These are phyloP conservation scores for Calidris pugnax DNA, from an alignment of 2,113 vertebrate genomes.

Conservation along the genomic window DNA sequence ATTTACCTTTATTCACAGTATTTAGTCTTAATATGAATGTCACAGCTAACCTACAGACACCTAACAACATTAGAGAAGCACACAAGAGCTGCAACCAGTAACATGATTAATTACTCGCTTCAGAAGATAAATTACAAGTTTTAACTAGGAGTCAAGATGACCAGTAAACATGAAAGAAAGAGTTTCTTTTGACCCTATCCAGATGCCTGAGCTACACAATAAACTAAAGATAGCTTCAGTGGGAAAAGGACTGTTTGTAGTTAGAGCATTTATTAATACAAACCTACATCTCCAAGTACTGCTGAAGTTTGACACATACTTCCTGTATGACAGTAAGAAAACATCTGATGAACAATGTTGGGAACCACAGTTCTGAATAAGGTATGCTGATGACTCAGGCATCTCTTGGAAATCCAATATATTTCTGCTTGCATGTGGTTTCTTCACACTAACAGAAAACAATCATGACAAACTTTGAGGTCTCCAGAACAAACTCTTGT, in stretches of 20 bases:
- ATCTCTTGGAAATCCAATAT: not conserved
- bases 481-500: not conserved
- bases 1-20: not conserved
- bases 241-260: not conserved
- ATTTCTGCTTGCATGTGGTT: constrained; percentile 8
- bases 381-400: constrained; percentile 42
- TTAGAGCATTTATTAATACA: constrained; percentile 17
- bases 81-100: not conserved
- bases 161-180: not conserved
- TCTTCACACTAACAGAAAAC: not conserved
- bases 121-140: not conserved
- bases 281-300: not conserved
- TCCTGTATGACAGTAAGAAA: constrained; percentile 34
- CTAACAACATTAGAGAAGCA: not conserved
- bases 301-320: constrained; percentile 38
- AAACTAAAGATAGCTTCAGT: constrained; percentile 32
- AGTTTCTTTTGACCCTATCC: not conserved
- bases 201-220: not conserved
- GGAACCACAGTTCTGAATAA: not conserved
- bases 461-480: constrained; percentile 6
- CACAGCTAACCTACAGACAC: not conserved
- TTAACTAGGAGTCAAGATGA: not conserved
- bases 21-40: not conserved
- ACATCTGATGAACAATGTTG: constrained; percentile 26
- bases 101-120: not conserved